Evolutionary conservation across 1,140 invertebrate genomes (phyloP), one percentile per base, ranked within the genome.

Genomic region (Drosophila dunni): DNA sequence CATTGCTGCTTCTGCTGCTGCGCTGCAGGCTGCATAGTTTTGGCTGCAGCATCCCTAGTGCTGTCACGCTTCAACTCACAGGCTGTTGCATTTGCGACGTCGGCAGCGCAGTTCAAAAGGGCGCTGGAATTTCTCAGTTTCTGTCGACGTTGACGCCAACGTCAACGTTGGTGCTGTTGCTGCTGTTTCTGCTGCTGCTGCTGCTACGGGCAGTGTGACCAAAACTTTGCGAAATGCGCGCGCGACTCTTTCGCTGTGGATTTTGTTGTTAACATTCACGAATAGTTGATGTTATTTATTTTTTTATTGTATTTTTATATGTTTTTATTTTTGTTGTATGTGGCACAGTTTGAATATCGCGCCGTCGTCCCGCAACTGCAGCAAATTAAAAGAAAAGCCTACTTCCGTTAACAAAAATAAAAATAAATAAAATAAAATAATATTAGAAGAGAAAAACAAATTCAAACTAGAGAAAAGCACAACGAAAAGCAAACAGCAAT

Each of bases 31-130:
- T 68, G 65, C 71, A 73, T 68, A 68, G 69, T 66, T 71, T 46
- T 65, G 71, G 38, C 48, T 40, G 62, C 65, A 74, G 73, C 73
- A 75, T 75, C 73, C 67, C 68, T 75, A 64, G 38, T 75, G 73
- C 73, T 75, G 67, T 75, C 73, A 60, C 73, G 61, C 61, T 75
- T 65, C 73, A 75, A 71, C 73, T 13, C 68, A 65, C 67, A 61
- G 68, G 54, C 54, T 75, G 60, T 70, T 75, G 66, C 66, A 75
- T 70, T 53, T 57, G 44, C 58, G 66, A 70, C 51, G 60, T 58
- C 38, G 44, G 66, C 72, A 75, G 66, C 66, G 71, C 72, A 51
- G 73, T 57, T 71, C 40, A 64, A 75, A 75, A 75, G 73, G 73
- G 73, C 73, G 67, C 73, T 71, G 67, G 67, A 75, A 75, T 71